Evolutionary conservation across 2,888 invertebrate genomes (phyloP), one percentile per base, ranked within the genome.

Genomic region (Leptura quadrifasciata): DNA sequence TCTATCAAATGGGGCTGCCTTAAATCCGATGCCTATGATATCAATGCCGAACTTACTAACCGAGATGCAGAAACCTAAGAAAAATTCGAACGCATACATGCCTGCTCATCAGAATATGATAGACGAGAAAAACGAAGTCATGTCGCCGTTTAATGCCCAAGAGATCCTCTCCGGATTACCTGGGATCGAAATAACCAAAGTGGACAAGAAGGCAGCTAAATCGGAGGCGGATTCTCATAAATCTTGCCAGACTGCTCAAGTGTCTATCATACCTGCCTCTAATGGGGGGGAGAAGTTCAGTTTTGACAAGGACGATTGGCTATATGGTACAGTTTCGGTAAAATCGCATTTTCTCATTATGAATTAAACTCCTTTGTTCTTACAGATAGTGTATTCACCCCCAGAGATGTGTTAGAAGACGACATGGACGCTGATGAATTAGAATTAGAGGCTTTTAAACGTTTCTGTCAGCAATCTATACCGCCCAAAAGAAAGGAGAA

Each of bases 371-470:
- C 31, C 27, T 58, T 71, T 73, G 69, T 47, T 72, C 72, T 78
- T 82, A 1, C 81, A 89, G 89, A 92, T 86, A 96, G 94, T 89
- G 94, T 96, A 78, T 97, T 96, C 91, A 93, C 93, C 83, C 96
- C 95, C 61, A 95, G 95, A 89, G 94, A 94, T 87, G 94, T 95
- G 88, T 91, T 94, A 78, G 95, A 96, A 88, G 92, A 95, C 80
- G 95, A 94, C 18, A 91, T 96, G 85, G 96, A 96, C 86, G 94
- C 94, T 73, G 93, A 94, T 52, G 96, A 96, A 85, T 90, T 95
- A 1, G 96, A 96, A 87, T 91, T 96, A 80, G 96, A 97, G 87
- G 94, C 95, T 1, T 96, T 97, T 90, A 97, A 97, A 88, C 92
- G 96, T 20, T 96, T 95, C 89, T 96, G 95, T 82, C 94, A 94